Conservation (phyloP, 2,888 invertebrate species). For the Eurytoma adleriae region DNA sequence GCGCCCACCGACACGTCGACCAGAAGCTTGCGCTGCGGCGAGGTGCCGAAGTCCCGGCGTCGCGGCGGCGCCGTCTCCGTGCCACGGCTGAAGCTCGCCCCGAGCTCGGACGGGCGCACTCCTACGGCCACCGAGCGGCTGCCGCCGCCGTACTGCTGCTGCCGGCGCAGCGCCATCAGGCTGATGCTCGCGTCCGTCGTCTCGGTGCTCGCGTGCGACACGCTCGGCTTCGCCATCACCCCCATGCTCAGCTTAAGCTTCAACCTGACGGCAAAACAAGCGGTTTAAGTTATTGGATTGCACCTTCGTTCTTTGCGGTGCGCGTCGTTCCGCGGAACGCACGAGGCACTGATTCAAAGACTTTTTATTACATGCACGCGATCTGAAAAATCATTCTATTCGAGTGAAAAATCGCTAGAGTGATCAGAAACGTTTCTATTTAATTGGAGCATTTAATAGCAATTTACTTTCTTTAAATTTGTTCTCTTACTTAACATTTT, state of each 20-base stretch:
- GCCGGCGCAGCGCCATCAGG: slow-evolving; percentile 43
- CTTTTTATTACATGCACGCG: background rate
- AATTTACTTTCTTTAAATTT: no score
- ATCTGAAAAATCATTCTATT: no score
- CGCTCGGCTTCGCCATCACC: slow-evolving; percentile 71
- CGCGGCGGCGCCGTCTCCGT: slow-evolving; percentile 76
- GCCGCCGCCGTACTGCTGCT: slow-evolving; percentile 1
- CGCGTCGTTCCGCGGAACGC: no score
- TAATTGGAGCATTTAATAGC: no score
- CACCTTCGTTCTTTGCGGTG: no score
- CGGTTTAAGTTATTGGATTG: no score
- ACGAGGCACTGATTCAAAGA: no score
- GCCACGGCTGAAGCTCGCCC: slow-evolving; percentile 62
- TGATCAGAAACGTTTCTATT: no score
- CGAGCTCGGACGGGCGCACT: slow-evolving; percentile 66
- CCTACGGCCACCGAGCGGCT: slow-evolving; percentile 65
- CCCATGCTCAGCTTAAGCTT: slow-evolving; percentile 67
- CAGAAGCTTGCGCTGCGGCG: slow-evolving; percentile 74
- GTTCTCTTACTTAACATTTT: no score
- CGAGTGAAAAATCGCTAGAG: no score
- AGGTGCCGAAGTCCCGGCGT: slow-evolving; percentile 71
- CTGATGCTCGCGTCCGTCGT: slow-evolving; percentile 46
- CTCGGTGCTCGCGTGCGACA: slow-evolving; percentile 72
- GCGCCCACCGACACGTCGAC: slow-evolving; percentile 78
- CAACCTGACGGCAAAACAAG: slow-evolving; percentile 28